These are phyloP conservation scores for Xerus rutilus DNA, from an alignment of 2,797 vertebrate species.

Conservation along the genomic window DNA sequence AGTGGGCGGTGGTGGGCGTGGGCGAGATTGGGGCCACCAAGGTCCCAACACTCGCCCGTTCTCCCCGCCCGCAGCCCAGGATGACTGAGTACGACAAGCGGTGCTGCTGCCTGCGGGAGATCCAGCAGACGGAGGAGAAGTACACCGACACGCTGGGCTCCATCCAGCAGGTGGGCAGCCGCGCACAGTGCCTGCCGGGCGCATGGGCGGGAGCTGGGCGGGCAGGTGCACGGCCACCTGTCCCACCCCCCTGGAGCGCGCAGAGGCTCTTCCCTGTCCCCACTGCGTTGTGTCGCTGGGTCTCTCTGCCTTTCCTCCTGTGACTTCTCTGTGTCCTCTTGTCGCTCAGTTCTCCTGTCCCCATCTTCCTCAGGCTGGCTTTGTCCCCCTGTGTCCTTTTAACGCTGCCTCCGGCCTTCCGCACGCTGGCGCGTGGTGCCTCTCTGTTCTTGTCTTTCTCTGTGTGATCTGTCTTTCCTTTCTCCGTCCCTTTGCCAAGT, in stretches of 20 bases:
- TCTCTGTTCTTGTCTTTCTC: neutral
- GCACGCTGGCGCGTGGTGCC: no score
- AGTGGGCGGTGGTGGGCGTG: accelerated
- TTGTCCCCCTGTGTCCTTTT: neutral
- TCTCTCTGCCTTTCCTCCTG: neutral
- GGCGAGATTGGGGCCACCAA: accelerated
- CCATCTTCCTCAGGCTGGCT: no score
- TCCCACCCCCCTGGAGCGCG: accelerated
- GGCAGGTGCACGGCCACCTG: neutral
- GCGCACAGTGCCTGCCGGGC: neutral
- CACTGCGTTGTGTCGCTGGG: neutral
- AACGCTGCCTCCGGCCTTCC: no score
- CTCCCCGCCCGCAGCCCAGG: constrained; percentile 84
- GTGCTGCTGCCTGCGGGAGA: constrained; percentile 95
- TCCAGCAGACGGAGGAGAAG: constrained; percentile 95
- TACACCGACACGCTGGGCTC: constrained; percentile 93
- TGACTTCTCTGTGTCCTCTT: neutral
- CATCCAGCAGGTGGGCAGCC: constrained; percentile 89
- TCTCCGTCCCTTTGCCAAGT: neutral
- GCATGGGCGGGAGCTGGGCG: neutral
- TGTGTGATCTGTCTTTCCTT: neutral
- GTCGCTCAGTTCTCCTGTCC: no score
- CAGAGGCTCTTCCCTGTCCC: no score
- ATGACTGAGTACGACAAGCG: constrained; percentile 92
- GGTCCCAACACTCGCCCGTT: neutral